Conservation (phyloP, 2,113 vertebrate species). For the Cyphomyrus plagiostoma region DNA sequence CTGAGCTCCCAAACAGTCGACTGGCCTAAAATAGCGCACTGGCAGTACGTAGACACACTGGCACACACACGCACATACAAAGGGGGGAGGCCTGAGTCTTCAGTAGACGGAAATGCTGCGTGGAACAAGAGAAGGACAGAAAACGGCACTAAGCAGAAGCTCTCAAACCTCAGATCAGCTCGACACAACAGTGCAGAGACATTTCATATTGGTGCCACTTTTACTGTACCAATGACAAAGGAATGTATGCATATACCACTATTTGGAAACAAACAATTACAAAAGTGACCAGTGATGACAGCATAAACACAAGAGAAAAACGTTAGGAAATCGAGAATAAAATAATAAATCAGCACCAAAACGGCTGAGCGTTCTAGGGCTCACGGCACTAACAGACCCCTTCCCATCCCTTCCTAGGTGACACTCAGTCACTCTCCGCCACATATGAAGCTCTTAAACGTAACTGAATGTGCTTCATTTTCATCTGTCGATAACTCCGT, state of each 20-base stretch:
- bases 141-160: neutral
- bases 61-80: neutral
- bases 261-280: neutral
- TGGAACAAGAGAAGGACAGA: neutral
- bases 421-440: neutral
- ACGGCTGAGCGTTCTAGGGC: neutral
- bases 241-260: neutral
- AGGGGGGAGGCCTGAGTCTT: neutral
- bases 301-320: neutral
- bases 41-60: neutral
- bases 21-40: constrained; percentile 15
- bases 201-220: neutral
- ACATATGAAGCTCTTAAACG: neutral
- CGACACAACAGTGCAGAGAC: neutral
- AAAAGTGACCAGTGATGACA: neutral
- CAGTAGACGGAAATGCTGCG: neutral
- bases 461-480: neutral
- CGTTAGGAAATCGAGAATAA: neutral
- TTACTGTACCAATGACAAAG: neutral
- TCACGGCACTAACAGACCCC: neutral
- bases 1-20: constrained; percentile 11
- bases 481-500: neutral
- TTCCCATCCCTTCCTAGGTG: neutral
- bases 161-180: neutral
- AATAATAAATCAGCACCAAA: neutral